These are phyloP conservation scores for Zapus hudsonius DNA, from an alignment of 2,113 vertebrate species.

Conservation along the genomic window DNA sequence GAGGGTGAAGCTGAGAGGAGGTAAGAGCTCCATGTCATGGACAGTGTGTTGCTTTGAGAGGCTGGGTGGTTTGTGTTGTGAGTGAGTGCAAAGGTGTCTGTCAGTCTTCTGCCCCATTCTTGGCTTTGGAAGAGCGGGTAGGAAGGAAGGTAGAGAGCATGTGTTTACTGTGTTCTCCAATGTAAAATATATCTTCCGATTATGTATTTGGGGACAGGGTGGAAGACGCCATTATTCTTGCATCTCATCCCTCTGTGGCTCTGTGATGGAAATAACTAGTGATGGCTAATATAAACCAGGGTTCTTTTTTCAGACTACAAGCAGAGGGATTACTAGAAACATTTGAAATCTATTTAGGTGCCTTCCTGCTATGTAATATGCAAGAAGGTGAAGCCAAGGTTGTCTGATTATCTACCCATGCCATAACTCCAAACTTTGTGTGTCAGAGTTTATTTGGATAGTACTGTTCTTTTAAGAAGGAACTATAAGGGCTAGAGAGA, in stretches of 20 bases:
- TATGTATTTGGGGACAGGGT: background rate
- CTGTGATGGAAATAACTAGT: background rate
- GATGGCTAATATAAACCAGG: background rate
- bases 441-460: background rate
- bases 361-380: background rate
- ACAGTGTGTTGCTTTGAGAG: no score
- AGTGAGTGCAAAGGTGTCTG: background rate
- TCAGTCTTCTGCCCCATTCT: background rate
- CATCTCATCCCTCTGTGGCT: background rate
- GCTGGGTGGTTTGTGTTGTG: background rate
- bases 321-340: background rate
- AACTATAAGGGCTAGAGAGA: background rate
- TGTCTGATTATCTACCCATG: background rate
- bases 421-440: background rate
- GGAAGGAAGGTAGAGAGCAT: background rate
- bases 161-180: background rate
- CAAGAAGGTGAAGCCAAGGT: background rate
- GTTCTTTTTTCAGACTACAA: background rate
- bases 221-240: slow-evolving; percentile 1
- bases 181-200: slow-evolving; percentile 30
- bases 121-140: background rate
- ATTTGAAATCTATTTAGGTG: background rate
- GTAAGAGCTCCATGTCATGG: background rate
- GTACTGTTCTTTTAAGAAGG: background rate
- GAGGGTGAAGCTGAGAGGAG: background rate